Evolutionary conservation across 2,888 invertebrate genomes (phyloP).

Genomic region (Drosophila pullipes): DNA sequence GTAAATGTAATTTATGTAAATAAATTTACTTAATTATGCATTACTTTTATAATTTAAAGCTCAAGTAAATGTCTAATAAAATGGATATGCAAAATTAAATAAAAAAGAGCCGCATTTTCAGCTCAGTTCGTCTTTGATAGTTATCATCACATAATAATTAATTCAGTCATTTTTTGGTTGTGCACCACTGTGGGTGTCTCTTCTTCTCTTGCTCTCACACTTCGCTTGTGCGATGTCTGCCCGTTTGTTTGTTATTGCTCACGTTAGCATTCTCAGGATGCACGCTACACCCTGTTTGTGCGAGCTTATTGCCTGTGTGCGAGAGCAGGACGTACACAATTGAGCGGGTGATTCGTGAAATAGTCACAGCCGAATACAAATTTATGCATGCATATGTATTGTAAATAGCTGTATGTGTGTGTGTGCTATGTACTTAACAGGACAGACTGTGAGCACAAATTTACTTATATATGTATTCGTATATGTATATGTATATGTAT

Average conservation of each 20-base stretch:
- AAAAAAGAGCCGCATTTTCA: background rate
- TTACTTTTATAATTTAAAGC: background rate
- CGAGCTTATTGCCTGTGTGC: constrained; percentile 8
- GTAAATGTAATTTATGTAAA: background rate
- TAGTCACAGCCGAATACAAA: constrained; percentile 4
- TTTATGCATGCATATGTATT: background rate
- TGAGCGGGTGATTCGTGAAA: constrained; percentile 7
- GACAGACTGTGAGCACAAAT: constrained; percentile 41
- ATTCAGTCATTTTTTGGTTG: background rate
- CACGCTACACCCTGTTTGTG: constrained; percentile 39
- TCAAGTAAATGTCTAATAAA: background rate
- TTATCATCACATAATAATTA: background rate
- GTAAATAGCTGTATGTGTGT: background rate
- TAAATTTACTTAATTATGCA: background rate
- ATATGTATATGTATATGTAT: background rate
- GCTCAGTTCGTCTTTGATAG: background rate
- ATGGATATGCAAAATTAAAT: background rate
- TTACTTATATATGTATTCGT: constrained; percentile 2
- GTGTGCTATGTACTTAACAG: constrained; percentile 3
- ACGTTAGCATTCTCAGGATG: constrained; percentile 59
- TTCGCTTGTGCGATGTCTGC: constrained; percentile 37
- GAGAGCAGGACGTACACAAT: background rate
- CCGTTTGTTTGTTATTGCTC: constrained; percentile 59
- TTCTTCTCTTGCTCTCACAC: constrained; percentile 6
- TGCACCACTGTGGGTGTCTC: constrained; percentile 34